A percentile compares a stretch with the other conserved stretches of the same genome.
These are phyloP conservation scores for Ariolimax columbianus DNA, from an alignment of 2,888 invertebrate species.

Conservation along the genomic window DNA sequence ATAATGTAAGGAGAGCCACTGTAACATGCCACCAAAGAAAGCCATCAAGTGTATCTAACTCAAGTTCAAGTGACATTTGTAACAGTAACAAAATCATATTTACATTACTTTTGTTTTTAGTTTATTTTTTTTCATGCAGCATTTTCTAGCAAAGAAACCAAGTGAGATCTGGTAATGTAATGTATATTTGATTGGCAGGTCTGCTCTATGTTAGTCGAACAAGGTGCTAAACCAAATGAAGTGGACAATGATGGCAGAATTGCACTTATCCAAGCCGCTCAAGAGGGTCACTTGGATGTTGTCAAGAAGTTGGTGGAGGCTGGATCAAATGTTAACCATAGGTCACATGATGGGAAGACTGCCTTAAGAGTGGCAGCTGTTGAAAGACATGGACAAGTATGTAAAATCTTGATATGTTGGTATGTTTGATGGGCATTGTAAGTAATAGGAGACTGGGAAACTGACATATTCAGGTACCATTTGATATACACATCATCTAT, in stretches of 20 bases:
- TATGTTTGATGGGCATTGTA: background rate
- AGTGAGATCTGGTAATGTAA: background rate
- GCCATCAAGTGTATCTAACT: no score
- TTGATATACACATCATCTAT: background rate
- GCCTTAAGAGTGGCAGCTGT: slow-evolving; percentile 85
- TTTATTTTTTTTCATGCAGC: no score
- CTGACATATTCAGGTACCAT: background rate
- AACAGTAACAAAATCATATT: no score
- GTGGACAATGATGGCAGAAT: slow-evolving; percentile 80
- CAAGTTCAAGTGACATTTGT: no score
- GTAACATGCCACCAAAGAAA: no score
- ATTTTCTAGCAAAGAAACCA: background rate
- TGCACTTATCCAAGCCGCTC: slow-evolving; percentile 87
- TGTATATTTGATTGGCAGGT: slow-evolving; percentile 80
- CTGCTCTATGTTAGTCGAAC: slow-evolving; percentile 79
- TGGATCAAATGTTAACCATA: slow-evolving; percentile 80
- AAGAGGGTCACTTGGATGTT: slow-evolving; percentile 79
- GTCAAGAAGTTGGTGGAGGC: slow-evolving; percentile 68
- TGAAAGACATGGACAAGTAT: slow-evolving; percentile 86
- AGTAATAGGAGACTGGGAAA: no score
- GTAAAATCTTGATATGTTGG: slow-evolving; percentile 5
- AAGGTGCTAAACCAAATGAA: slow-evolving; percentile 79
- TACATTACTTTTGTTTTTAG: no score
- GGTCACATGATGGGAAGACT: slow-evolving; percentile 85
- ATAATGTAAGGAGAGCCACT: no score